Percentiles rank a stretch among this genome's conserved stretches.
These are phyloP conservation scores for Griposia aprilina DNA, from an alignment of 2,888 invertebrate species.

Conservation along the genomic window DNA sequence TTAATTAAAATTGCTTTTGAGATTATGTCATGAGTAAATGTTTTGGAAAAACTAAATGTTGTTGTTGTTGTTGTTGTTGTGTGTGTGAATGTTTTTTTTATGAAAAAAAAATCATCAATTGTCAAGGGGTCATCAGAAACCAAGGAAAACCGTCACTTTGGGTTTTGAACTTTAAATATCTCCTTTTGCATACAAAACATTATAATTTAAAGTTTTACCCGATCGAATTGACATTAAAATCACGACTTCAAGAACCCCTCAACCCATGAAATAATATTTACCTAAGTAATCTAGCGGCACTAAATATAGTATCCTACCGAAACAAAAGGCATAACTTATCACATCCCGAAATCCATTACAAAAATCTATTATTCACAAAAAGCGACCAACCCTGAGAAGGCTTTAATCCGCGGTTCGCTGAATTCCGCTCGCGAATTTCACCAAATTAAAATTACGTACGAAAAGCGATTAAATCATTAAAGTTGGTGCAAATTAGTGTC, in stretches of 20 bases:
- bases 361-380: conserved; percentile 32
- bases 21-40: neutral
- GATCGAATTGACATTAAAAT: neutral
- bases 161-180: too few species aligned
- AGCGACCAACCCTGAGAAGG: conserved; percentile 50
- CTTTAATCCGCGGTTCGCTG: conserved; percentile 52
- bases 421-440: conserved; percentile 60
- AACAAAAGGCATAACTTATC: neutral
- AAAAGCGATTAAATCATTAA: conserved; percentile 69
- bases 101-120: too few species aligned
- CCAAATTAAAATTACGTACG: conserved; percentile 66
- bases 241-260: neutral
- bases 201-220: neutral
- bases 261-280: neutral
- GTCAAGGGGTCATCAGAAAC: neutral
- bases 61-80: too few species aligned
- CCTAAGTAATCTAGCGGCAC: conserved; percentile 11
- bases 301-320: conserved; percentile 21
- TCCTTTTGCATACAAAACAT: too few species aligned
- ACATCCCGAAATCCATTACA: conserved; percentile 27
- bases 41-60: neutral
- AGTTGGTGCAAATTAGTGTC: conserved; percentile 68
- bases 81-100: too few species aligned
- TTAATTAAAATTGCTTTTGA: neutral
- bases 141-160: neutral